Evolutionary conservation across 2,797 vertebrate species (phyloP).

Genomic region (Pogoniulus pusillus): DNA sequence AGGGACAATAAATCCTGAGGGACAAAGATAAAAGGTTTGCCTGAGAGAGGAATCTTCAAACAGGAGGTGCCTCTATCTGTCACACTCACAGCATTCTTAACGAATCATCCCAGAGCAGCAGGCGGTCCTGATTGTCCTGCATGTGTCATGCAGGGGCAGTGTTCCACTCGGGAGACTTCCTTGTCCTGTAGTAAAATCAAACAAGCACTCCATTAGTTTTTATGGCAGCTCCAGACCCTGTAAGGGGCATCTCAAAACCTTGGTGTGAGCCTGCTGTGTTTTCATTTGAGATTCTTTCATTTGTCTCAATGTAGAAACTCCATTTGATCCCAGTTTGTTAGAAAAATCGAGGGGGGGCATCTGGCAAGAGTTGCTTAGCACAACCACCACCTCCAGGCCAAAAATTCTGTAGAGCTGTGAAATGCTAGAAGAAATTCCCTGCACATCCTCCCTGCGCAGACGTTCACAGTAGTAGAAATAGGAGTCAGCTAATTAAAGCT

Average conservation of each 20-base stretch:
- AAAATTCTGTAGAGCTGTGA: background rate
- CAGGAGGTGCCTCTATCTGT: background rate
- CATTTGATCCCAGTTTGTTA: background rate
- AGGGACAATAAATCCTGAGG: constrained; percentile 31
- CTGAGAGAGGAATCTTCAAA: constrained; percentile 19
- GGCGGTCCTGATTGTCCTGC: fast-evolving
- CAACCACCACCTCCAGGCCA: background rate
- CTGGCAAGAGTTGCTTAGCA: background rate
- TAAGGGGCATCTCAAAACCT: background rate
- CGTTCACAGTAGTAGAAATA: background rate
- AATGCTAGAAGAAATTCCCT: background rate
- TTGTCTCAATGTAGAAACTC: background rate
- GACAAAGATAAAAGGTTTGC: constrained; percentile 28
- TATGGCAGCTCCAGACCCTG: background rate
- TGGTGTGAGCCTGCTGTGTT: background rate
- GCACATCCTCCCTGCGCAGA: background rate
- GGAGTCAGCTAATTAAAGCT: background rate
- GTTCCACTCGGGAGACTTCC: background rate
- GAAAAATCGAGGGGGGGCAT: background rate
- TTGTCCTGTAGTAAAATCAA: background rate
- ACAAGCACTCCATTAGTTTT: background rate
- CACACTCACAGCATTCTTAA: background rate
- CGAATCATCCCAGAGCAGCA: background rate
- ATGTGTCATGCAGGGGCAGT: background rate
- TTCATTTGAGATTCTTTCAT: background rate